A percentile compares a stretch with the other conserved stretches of the same genome.
Conservation (phyloP, 1,140 invertebrate genomes). For the Drosophila rufa region DNA sequence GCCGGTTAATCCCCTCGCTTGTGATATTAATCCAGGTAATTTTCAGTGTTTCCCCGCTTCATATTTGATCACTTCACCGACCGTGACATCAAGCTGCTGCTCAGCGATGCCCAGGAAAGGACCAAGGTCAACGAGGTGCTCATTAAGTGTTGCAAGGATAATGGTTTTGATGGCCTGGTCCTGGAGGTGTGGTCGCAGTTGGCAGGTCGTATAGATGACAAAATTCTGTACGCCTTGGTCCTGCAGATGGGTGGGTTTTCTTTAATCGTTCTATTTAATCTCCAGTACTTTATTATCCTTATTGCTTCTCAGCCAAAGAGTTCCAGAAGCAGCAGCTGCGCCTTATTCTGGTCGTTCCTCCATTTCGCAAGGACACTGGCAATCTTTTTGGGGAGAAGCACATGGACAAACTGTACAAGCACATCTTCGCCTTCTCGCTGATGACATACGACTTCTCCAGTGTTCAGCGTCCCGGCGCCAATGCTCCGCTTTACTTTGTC, state of each 20-base stretch:
- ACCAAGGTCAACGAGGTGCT: slow-evolving; percentile 88
- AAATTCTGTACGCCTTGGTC: slow-evolving; percentile 88
- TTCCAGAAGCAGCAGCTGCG: slow-evolving; percentile 86
- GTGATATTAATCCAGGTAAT: background rate
- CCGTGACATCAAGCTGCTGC: slow-evolving; percentile 88
- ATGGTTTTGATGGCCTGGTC: slow-evolving; percentile 94
- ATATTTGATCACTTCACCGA: slow-evolving; percentile 94
- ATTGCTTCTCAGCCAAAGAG: slow-evolving; percentile 54
- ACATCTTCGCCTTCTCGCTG: slow-evolving; percentile 94
- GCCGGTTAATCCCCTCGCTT: background rate
- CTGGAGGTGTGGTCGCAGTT: slow-evolving; percentile 96
- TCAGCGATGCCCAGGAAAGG: slow-evolving; percentile 87
- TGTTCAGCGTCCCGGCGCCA: slow-evolving; percentile 93
- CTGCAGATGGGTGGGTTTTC: slow-evolving; percentile 87
- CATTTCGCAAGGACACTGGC: slow-evolving; percentile 88
- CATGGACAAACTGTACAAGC: slow-evolving; percentile 91
- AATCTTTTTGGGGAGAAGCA: slow-evolving; percentile 92
- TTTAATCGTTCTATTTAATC: background rate
- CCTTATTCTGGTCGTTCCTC: slow-evolving; percentile 94
- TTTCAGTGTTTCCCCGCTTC: slow-evolving; percentile 91
- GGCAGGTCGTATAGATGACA: slow-evolving; percentile 88
- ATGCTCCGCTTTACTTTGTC: slow-evolving; percentile 95
- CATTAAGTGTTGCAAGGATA: slow-evolving; percentile 87
- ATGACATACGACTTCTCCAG: slow-evolving; percentile 98
- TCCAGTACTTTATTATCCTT: background rate